Conservation (phyloP, 2,797 vertebrate genomes). For the Simalia tracyae region DNA sequence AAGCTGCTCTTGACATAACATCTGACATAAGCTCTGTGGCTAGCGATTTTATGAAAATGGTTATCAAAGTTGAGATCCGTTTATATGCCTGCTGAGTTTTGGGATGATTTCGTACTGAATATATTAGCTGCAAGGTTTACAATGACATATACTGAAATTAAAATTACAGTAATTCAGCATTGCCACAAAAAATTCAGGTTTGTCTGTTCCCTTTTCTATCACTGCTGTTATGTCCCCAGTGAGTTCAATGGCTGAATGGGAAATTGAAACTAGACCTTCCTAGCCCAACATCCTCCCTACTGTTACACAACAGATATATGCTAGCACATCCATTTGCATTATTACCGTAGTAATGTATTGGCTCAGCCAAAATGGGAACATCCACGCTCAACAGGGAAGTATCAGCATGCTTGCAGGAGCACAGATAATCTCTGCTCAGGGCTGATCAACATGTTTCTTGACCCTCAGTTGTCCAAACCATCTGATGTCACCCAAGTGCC, state of each 20-base stretch:
- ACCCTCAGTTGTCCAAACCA: slow-evolving; percentile 36
- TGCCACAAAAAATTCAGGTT: neutral
- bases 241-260: neutral
- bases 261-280: neutral
- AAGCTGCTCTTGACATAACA: neutral
- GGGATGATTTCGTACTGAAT: neutral
- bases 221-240: neutral
- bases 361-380: neutral
- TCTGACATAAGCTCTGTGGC: neutral
- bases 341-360: neutral
- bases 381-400: neutral
- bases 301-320: neutral
- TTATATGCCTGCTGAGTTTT: neutral
- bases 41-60: neutral
- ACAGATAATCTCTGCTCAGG: neutral
- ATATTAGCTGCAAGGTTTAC: neutral
- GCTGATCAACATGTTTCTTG: slow-evolving; percentile 16
- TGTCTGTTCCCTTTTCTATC: neutral
- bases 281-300: neutral
- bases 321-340: neutral
- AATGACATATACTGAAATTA: neutral
- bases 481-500: slow-evolving; percentile 41
- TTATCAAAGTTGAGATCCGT: too few relatives aligned
- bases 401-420: neutral
- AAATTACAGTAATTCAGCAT: neutral